Evolutionary conservation across 2,113 vertebrate species (phyloP), one percentile per base, ranked within the genome.

Genomic region (Amblyornis subalaris): DNA sequence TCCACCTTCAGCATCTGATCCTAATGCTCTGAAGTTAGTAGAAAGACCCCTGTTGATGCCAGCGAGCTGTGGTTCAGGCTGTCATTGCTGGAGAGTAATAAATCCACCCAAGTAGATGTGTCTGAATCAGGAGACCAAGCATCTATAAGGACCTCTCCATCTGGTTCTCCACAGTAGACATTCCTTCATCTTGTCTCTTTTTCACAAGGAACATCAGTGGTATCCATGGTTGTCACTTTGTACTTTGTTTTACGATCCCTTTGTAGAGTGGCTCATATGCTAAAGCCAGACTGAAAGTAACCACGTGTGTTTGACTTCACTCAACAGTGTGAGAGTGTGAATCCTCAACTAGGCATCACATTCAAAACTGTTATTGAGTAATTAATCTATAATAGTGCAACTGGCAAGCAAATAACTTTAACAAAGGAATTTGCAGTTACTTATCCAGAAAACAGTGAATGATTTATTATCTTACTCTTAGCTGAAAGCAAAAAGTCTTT

Each of bases 361-460:
- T 96, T 88, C 29, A 7, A 83, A 96, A 93, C 29, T 50, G 31
- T 74, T 92, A 48, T 24, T 88, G 89, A 95, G 88, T 91, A 96
- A 96, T 95, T 96, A 94, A 95, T 89, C 78, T 94, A 71, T 94
- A 96, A 93, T 61, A 76, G 51, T 84, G 77, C 61, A 94, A 94
- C 74, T 82, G 77, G 82, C 47, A 91, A 94, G 53, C 18, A 96
- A 90, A 96, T 73, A 90, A 23, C 28, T 93, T 94, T 89, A 93
- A 93, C 65, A 91, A 85, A 93, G 47, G 89, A 90, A 88, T 91
- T 90, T 77, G 33, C 40, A 89, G 35, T 89, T 81, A 76, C 54
- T 45, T 78, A 78, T 84, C 92, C 87, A 91, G 84, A 88, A 96
- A 96, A 88, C n/a, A 78, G 74, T 84, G 58, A 92, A 89, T 89